These are phyloP conservation scores for Caenorhabditis uteleia DNA, from an alignment of 2,888 invertebrate genomes.

Conservation along the genomic window DNA sequence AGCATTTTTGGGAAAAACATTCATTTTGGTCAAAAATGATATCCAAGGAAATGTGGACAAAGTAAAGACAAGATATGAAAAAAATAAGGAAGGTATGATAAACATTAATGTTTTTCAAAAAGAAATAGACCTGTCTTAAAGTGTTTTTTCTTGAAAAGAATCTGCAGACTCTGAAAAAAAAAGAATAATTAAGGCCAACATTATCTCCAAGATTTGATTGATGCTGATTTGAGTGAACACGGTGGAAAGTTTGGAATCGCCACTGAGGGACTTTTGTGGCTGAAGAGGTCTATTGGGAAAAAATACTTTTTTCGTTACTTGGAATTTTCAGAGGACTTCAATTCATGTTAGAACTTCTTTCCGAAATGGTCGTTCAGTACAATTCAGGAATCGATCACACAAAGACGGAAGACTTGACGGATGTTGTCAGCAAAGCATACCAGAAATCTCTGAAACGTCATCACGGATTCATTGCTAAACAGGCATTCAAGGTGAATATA, in stretches of 20 bases:
- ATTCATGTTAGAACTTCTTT: conserved; percentile 66
- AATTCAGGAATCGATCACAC: conserved; percentile 32
- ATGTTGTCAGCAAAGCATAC: conserved; percentile 56
- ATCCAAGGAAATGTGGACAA: conserved; percentile 67
- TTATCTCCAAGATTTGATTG: conserved; percentile 62
- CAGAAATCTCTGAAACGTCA: conserved; percentile 63
- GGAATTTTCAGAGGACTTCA: conserved; percentile 60
- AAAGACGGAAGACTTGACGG: conserved; percentile 57
- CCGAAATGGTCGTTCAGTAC: conserved; percentile 59
- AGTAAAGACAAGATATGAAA: conserved; percentile 53
- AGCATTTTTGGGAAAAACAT: conserved; percentile 64
- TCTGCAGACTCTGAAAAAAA: no score
- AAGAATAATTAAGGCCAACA: conserved; percentile 32
- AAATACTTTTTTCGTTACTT: neutral
- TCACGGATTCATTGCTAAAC: conserved; percentile 64
- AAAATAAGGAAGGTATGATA: conserved; percentile 41
- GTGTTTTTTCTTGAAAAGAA: no score
- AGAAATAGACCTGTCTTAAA: neutral
- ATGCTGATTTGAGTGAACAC: conserved; percentile 60
- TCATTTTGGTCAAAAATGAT: conserved; percentile 62
- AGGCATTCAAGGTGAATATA: conserved; percentile 61
- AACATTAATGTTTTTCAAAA: no score
- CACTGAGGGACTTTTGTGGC: conserved; percentile 67
- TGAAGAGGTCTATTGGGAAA: conserved; percentile 66
- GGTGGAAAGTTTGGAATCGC: conserved; percentile 64